Percentiles rank a stretch among this genome's conserved stretches.
phyloP scores from a whole-genome alignment of 2,888 invertebrate species.

The Danaus chrysippus region DNA sequence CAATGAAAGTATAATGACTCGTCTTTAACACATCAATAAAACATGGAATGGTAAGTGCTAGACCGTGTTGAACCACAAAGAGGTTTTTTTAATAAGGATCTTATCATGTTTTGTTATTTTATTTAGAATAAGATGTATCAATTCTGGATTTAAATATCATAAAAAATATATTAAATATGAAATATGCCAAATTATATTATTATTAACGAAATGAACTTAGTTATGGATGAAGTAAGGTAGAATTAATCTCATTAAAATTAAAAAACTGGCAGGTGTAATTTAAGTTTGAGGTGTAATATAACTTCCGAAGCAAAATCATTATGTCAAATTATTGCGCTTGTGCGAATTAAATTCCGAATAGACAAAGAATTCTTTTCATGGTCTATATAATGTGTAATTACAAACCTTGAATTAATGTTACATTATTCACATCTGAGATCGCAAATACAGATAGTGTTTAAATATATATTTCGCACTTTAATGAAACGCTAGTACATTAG shows the following conservation, averaged over 20 bases:
- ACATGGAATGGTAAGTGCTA: slow-evolving; percentile 63
- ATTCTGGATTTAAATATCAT: slow-evolving; percentile 11
- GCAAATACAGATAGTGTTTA: slow-evolving; percentile 4
- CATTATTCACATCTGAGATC: slow-evolving; percentile 15
- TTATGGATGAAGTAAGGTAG: too few species aligned
- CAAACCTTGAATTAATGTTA: slow-evolving; percentile 17
- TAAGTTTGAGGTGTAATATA: neutral
- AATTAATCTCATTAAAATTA: too few species aligned
- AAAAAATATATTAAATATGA: neutral
- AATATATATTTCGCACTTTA: too few species aligned
- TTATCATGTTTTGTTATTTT: slow-evolving; percentile 29
- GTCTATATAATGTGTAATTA: slow-evolving; percentile 16
- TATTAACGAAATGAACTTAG: too few species aligned
- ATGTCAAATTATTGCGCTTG: slow-evolving; percentile 7
- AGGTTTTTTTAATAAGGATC: slow-evolving; percentile 39
- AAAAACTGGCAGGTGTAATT: too few species aligned
- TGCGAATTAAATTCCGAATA: slow-evolving; percentile 13
- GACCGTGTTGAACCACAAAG: slow-evolving; percentile 52
- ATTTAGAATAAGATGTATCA: slow-evolving; percentile 16
- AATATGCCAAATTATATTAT: too few species aligned
- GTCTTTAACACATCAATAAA: slow-evolving; percentile 58
- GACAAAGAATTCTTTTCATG: slow-evolving; percentile 21
- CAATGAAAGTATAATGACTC: slow-evolving; percentile 63
- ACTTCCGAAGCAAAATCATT: neutral
- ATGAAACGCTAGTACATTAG: too few species aligned